These are phyloP conservation scores for Oncorhynchus kisutch DNA, from an alignment of 2,113 vertebrate species.

Conservation along the genomic window DNA sequence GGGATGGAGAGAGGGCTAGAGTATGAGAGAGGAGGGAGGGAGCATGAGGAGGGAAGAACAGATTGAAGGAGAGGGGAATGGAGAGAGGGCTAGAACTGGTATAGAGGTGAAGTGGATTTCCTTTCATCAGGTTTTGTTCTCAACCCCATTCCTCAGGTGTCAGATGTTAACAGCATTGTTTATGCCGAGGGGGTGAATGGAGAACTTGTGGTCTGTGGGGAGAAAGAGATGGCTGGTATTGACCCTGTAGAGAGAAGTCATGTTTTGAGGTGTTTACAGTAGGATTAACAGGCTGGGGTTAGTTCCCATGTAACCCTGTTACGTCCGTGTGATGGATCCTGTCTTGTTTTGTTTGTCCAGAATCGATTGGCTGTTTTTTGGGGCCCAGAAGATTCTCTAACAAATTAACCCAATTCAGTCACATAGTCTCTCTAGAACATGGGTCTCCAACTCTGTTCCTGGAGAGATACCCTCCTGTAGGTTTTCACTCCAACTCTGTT, in stretches of 20 bases:
- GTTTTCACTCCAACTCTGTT: no score
- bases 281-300: neutral
- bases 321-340: neutral
- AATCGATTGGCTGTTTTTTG: neutral
- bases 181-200: neutral
- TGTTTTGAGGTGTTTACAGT: neutral
- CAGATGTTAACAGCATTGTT: neutral
- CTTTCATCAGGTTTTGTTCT: neutral
- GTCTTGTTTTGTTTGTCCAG: neutral
- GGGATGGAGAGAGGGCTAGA: no score
- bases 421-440: neutral
- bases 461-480: no score
- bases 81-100: neutral
- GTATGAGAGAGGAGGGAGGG: no score
- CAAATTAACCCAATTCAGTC: neutral
- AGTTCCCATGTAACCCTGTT: neutral
- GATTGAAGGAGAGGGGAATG: no score
- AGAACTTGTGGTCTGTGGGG: neutral
- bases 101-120: neutral
- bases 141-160: neutral
- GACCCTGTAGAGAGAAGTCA: neutral
- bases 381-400: neutral
- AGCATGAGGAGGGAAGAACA: no score
- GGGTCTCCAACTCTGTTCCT: no score
- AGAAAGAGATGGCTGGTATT: neutral